A percentile compares a stretch with the other conserved stretches of the same genome.
These are phyloP conservation scores for Cheilosia urbana DNA, from an alignment of 2,888 invertebrate species.

Conservation along the genomic window DNA sequence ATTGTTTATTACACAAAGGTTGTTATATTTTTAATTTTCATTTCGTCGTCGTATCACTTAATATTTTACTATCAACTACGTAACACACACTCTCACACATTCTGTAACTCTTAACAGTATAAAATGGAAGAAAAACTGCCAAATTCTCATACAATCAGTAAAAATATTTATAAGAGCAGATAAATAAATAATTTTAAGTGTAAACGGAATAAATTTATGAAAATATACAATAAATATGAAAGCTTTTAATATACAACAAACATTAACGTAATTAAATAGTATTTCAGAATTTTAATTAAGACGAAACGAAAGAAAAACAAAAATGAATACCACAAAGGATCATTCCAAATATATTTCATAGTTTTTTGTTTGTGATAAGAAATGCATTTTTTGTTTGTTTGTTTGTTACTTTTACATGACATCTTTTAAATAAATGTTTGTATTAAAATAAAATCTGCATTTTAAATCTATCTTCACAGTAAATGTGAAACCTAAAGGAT, in stretches of 20 bases:
- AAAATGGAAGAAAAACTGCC: slow-evolving; percentile 56
- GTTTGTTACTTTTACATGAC: slow-evolving; percentile 76
- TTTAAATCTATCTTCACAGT: not conserved
- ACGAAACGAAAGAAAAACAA: slow-evolving; percentile 27
- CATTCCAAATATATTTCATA: slow-evolving; percentile 75
- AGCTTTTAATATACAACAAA: slow-evolving; percentile 73
- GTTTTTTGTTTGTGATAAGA: slow-evolving; percentile 74
- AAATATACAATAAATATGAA: slow-evolving; percentile 73
- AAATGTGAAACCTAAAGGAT: too few relatives aligned
- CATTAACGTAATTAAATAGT: slow-evolving; percentile 69
- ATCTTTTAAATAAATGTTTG: slow-evolving; percentile 75
- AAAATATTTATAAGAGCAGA: slow-evolving; percentile 62
- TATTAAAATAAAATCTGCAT: slow-evolving; percentile 52
- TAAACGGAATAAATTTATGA: slow-evolving; percentile 63
- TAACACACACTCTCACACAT: slow-evolving; percentile 9
- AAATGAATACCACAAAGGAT: slow-evolving; percentile 71
- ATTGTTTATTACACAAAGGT: slow-evolving; percentile 62
- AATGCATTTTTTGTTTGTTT: slow-evolving; percentile 58
- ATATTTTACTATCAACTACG: slow-evolving; percentile 22
- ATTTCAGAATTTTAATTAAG: slow-evolving; percentile 60
- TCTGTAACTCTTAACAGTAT: slow-evolving; percentile 14
- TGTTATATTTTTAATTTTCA: slow-evolving; percentile 49
- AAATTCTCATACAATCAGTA: slow-evolving; percentile 73
- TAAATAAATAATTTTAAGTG: slow-evolving; percentile 62
- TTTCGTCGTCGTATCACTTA: slow-evolving; percentile 15